Conservation (phyloP, 1,140 invertebrate genomes). For the Drosophila carrolli region DNA sequence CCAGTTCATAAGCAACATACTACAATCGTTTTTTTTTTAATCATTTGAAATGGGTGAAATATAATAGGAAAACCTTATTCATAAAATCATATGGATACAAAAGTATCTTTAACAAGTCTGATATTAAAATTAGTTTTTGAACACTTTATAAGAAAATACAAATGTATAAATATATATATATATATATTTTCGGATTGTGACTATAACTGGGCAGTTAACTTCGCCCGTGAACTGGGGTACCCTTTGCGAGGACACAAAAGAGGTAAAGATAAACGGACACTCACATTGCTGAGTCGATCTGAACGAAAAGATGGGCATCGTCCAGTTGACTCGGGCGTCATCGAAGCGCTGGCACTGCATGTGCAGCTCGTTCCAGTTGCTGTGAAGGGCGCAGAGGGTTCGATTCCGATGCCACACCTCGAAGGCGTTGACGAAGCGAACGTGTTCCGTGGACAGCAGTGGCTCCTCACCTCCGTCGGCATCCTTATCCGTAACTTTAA, state of each 20-base stretch:
- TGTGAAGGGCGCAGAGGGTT: constrained; percentile 89
- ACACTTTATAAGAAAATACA: too few relatives aligned
- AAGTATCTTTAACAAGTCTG: too few relatives aligned
- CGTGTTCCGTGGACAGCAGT: constrained; percentile 23
- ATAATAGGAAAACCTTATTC: too few relatives aligned
- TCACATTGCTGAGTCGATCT: constrained; percentile 71
- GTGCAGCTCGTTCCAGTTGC: constrained; percentile 84
- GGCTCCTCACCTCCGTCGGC: not conserved
- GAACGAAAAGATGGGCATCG: constrained; percentile 85
- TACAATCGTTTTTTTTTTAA: too few relatives aligned
- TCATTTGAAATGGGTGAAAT: too few relatives aligned
- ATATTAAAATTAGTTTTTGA: too few relatives aligned
- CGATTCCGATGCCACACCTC: constrained; percentile 86
- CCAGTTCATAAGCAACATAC: too few relatives aligned
- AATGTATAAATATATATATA: too few relatives aligned
- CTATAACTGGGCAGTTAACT: not conserved
- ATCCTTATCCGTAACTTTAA: constrained; percentile 4
- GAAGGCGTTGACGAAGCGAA: constrained; percentile 53
- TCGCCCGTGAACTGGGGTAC: not conserved
- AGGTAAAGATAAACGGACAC: constrained; percentile 48
- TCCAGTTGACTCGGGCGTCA: constrained; percentile 86
- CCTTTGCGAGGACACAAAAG: not conserved
- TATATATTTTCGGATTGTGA: too few relatives aligned
- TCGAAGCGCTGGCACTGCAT: constrained; percentile 87
- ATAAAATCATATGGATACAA: too few relatives aligned